Percentiles rank a stretch among this genome's conserved stretches.
Conservation (phyloP, 2,113 vertebrate genomes). For the Sylvietta virens region DNA sequence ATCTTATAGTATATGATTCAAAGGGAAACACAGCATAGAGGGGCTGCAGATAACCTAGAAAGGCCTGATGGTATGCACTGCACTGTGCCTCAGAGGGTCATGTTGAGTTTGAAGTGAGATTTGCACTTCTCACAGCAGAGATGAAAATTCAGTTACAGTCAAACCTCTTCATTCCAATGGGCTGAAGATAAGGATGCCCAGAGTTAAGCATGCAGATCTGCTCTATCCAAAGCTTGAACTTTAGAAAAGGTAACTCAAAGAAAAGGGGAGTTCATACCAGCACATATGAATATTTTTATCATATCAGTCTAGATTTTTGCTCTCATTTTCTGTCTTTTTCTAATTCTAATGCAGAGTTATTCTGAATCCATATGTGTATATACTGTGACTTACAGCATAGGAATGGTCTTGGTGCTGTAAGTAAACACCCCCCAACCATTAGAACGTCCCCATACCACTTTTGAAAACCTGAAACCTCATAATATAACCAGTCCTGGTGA, state of each 20-base stretch:
- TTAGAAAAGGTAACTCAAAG: not conserved
- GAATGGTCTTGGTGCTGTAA: not conserved
- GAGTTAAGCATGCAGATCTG: not conserved
- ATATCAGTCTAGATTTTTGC: not conserved
- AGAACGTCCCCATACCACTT: not conserved
- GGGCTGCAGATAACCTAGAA: conserved; percentile 9
- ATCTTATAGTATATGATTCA: conserved; percentile 21
- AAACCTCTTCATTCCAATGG: not conserved
- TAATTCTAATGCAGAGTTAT: not conserved
- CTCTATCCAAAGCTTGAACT: not conserved
- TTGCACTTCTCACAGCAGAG: not conserved
- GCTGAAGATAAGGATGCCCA: not conserved
- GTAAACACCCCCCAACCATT: not conserved
- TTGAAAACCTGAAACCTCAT: not conserved
- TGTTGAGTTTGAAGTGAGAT: conserved; percentile 27
- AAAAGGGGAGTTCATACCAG: not conserved
- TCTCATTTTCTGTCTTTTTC: not conserved
- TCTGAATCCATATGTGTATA: not conserved
- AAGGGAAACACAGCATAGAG: not conserved
- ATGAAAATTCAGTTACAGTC: not conserved
- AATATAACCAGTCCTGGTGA: not conserved
- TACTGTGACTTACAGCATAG: not conserved
- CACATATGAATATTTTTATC: not conserved
- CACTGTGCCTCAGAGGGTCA: not conserved
- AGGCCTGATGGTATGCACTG: not conserved